phyloP scores from a whole-genome alignment of 2,888 invertebrate species.

The Eudemis profundana region DNA sequence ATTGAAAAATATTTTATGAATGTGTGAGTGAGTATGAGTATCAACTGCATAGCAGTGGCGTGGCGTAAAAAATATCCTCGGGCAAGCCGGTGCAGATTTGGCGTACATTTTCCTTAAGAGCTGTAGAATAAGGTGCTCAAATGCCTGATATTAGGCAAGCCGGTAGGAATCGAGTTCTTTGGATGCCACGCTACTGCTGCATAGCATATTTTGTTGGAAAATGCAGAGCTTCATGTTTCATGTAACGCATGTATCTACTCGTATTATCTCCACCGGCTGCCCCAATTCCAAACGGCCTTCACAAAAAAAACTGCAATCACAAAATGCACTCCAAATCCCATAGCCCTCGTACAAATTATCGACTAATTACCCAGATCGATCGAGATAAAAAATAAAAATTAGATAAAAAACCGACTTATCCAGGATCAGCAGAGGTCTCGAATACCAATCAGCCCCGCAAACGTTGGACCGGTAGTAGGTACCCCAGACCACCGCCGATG shows the following conservation, averaged over 20 bases:
- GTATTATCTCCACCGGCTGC: neutral
- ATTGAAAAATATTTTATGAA: no score
- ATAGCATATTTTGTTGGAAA: neutral
- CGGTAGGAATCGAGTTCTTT: no score
- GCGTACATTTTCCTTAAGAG: no score
- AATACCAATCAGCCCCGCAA: conserved; percentile 79
- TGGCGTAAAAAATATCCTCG: no score
- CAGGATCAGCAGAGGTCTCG: conserved; percentile 86
- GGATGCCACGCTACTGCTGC: neutral
- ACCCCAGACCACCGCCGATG: conserved; percentile 85
- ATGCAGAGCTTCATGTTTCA: neutral
- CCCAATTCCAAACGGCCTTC: neutral
- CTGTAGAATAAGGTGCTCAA: no score
- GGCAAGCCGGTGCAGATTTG: no score
- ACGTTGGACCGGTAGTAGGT: conserved; percentile 68
- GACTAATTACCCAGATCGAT: conserved; percentile 77
- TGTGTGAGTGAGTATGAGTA: no score
- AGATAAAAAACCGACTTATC: conserved; percentile 76
- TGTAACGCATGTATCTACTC: no score
- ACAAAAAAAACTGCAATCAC: neutral
- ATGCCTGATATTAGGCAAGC: no score
- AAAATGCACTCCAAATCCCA: conserved; percentile 5
- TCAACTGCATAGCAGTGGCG: no score
- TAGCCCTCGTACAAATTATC: conserved; percentile 50
- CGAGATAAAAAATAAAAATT: conserved; percentile 72